Percentiles rank a stretch among this genome's conserved stretches.
These are phyloP conservation scores for Magallana gigas DNA, from an alignment of 1,140 invertebrate species.

Conservation along the genomic window DNA sequence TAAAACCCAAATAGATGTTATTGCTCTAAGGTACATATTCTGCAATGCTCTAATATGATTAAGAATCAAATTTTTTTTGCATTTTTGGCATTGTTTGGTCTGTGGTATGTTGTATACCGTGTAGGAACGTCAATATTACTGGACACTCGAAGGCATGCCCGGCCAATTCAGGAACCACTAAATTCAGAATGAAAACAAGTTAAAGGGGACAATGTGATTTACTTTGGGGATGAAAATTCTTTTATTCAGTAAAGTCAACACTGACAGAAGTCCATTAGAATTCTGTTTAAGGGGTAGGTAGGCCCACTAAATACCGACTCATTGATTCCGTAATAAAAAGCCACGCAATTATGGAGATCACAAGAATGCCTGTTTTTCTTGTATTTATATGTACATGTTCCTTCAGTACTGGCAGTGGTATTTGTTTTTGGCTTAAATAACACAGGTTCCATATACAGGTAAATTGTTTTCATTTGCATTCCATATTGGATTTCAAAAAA, in stretches of 20 bases:
- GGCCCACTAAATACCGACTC: slow-evolving; percentile 12
- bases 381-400: neutral
- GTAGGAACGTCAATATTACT: neutral
- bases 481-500: no score
- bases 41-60: neutral
- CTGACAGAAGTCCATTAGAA: slow-evolving; percentile 40
- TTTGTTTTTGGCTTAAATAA: slow-evolving; percentile 15
- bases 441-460: slow-evolving; percentile 23
- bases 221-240: slow-evolving; percentile 40
- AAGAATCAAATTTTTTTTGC: slow-evolving; percentile 4
- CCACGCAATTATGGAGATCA: slow-evolving; percentile 5
- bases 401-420: neutral
- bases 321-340: slow-evolving; percentile 32
- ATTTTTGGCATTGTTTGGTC: slow-evolving; percentile 6
- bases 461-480: neutral
- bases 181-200: slow-evolving; percentile 31
- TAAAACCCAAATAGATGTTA: no score
- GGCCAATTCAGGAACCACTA: slow-evolving; percentile 21
- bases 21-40: no score
- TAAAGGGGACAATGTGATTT: slow-evolving; percentile 33
- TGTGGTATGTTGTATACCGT: neutral
- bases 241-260: slow-evolving; percentile 33
- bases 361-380: slow-evolving; percentile 32
- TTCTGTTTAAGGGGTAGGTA: slow-evolving; percentile 39
- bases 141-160: slow-evolving; percentile 1